phyloP scores from a whole-genome alignment of 2,113 vertebrate genomes.

The Cichladusa arquata region DNA sequence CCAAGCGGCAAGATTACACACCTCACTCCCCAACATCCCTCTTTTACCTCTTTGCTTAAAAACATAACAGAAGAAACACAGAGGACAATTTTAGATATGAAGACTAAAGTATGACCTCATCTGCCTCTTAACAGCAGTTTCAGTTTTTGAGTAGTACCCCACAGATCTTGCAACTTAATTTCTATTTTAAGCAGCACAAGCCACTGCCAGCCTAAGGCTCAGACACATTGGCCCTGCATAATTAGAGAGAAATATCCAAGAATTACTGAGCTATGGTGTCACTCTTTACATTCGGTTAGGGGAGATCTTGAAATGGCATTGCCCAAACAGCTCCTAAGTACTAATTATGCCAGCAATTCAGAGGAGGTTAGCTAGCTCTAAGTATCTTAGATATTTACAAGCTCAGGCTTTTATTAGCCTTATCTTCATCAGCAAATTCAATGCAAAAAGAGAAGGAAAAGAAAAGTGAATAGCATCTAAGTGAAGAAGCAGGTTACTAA shows the following conservation, averaged over 20 bases:
- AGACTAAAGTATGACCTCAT: background rate
- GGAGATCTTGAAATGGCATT: background rate
- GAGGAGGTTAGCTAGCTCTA: background rate
- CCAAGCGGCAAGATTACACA: background rate
- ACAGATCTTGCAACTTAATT: background rate
- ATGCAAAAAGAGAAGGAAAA: background rate
- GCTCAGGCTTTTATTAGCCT: background rate
- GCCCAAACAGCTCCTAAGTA: background rate
- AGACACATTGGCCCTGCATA: background rate
- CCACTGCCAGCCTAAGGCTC: background rate
- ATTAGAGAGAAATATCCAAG: background rate
- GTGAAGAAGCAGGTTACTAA: background rate
- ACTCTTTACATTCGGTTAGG: background rate
- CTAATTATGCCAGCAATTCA: background rate
- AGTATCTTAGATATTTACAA: background rate
- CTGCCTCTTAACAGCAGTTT: background rate
- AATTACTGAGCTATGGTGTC: background rate
- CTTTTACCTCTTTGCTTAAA: background rate
- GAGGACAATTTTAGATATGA: background rate
- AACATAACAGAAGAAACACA: background rate
- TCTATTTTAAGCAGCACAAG: background rate
- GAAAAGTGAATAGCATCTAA: background rate
- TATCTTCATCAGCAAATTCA: background rate
- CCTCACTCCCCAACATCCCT: background rate
- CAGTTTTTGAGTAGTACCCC: background rate